These are phyloP conservation scores for Falco berigora DNA, from an alignment of 2,797 vertebrate genomes.

Conservation along the genomic window DNA sequence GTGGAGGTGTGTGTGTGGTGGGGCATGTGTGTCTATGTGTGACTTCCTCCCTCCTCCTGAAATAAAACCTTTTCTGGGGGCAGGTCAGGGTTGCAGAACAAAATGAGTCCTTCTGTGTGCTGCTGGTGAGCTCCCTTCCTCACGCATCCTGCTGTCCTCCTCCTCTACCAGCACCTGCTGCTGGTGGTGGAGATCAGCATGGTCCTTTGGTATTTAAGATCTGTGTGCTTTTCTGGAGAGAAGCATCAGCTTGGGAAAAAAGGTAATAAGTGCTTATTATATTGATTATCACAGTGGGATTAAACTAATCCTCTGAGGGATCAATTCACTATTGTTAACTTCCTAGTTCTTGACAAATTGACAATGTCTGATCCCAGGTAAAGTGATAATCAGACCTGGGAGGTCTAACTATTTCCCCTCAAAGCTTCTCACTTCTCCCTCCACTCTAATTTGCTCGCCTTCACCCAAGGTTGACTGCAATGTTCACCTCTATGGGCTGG, in stretches of 20 bases:
- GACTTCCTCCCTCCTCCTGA: neutral
- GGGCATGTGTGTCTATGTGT: fast-evolving
- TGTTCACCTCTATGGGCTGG: neutral
- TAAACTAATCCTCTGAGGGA: neutral
- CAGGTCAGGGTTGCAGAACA: neutral
- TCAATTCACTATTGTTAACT: neutral
- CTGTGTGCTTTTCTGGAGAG: neutral
- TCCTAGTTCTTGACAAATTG: neutral
- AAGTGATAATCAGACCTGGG: neutral
- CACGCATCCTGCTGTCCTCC: neutral
- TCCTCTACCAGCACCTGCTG: neutral
- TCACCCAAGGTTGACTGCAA: neutral
- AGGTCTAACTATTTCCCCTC: neutral
- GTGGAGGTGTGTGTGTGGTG: no score
- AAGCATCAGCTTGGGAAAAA: neutral
- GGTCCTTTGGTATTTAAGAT: neutral
- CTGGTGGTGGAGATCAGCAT: neutral
- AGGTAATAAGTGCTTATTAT: neutral
- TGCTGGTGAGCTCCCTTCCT: neutral
- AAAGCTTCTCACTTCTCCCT: neutral
- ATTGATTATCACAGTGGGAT: conserved; percentile 24
- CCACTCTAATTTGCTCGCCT: neutral
- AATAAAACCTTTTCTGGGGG: neutral
- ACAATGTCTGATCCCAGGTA: neutral
- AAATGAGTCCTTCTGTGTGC: neutral